phyloP scores from a whole-genome alignment of 2,888 invertebrate genomes.

The Iphiclides podalirius region DNA sequence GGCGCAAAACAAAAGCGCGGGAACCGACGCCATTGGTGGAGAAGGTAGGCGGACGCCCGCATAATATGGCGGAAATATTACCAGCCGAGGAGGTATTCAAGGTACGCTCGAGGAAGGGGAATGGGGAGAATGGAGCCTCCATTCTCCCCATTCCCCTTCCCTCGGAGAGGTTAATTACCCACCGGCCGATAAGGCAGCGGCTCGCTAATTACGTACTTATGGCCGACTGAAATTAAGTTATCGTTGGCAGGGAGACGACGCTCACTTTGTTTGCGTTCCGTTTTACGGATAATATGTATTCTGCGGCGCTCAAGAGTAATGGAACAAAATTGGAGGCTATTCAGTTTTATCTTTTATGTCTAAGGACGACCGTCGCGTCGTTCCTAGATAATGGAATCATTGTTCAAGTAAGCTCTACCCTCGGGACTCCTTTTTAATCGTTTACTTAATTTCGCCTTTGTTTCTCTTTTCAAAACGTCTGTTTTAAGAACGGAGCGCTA shows the following conservation, averaged over 20 bases:
- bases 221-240: slow-evolving; percentile 80
- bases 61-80: slow-evolving; percentile 80
- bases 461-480: slow-evolving; percentile 47
- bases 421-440: slow-evolving; percentile 67
- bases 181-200: slow-evolving; percentile 79
- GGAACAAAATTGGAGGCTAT: slow-evolving; percentile 75
- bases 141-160: slow-evolving; percentile 30
- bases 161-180: slow-evolving; percentile 77
- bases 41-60: slow-evolving; percentile 73
- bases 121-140: slow-evolving; percentile 38
- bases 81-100: slow-evolving; percentile 72
- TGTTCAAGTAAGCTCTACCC: slow-evolving; percentile 59
- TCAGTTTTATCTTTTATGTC: slow-evolving; percentile 71
- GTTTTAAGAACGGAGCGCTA: slow-evolving; percentile 31
- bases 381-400: slow-evolving; percentile 69
- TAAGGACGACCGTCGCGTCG: slow-evolving; percentile 48
- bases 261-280: slow-evolving; percentile 78
- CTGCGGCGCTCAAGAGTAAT: slow-evolving; percentile 68
- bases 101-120: slow-evolving; percentile 57
- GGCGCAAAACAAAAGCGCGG: slow-evolving; percentile 78
- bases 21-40: slow-evolving; percentile 73
- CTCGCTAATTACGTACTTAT: slow-evolving; percentile 80
- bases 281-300: slow-evolving; percentile 76
- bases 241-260: slow-evolving; percentile 76
- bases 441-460: slow-evolving; percentile 66